Evolutionary conservation across 2,888 invertebrate genomes (phyloP).

Genomic region (Luperina nickerlii): DNA sequence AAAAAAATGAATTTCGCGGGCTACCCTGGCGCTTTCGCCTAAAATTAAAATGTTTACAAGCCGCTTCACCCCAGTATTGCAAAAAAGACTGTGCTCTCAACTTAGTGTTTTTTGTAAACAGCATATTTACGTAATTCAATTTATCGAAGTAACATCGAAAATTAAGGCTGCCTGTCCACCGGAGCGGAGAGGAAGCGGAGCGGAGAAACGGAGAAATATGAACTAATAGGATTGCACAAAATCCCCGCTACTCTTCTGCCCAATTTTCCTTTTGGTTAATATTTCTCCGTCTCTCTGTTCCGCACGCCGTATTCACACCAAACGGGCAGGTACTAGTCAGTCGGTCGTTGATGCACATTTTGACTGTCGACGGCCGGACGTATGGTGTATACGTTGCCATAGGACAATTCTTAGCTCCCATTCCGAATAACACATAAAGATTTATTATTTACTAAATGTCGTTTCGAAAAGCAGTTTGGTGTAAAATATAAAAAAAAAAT

Average conservation of each 20-base stretch:
- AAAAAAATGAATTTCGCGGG: too few relatives aligned
- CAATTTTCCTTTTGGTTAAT: too few relatives aligned
- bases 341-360: neutral
- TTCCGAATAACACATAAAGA: neutral
- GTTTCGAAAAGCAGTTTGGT: slow-evolving; percentile 11
- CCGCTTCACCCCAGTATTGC: slow-evolving; percentile 24
- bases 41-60: slow-evolving; percentile 19
- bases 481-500: neutral
- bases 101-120: neutral
- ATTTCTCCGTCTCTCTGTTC: too few relatives aligned
- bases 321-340: neutral
- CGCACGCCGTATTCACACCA: neutral
- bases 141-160: neutral
- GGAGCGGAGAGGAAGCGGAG: too few relatives aligned
- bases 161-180: neutral
- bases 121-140: neutral
- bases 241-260: too few relatives aligned
- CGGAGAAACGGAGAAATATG: too few relatives aligned
- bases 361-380: neutral
- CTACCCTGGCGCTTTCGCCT: too few relatives aligned
- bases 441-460: slow-evolving; percentile 3
- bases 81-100: slow-evolving; percentile 24
- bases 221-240: too few relatives aligned
- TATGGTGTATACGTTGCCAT: neutral
- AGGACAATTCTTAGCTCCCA: slow-evolving; percentile 24